Base-by-base conservation (phyloP, 2,797 vertebrate genomes). In the Dallia pectoralis region DNA sequence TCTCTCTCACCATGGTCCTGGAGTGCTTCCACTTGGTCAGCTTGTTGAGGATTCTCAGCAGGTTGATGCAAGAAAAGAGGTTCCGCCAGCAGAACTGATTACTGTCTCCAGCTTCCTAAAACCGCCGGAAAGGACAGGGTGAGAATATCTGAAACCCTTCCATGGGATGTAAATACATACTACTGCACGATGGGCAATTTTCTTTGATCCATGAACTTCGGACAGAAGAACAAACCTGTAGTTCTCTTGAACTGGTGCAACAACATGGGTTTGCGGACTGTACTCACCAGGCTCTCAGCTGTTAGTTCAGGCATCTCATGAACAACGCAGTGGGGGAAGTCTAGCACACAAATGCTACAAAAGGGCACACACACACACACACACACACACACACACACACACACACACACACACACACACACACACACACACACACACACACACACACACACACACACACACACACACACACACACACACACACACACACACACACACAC, bases 11-110 rank as follows among this genome's bases (percentile, higher is more conserved):
- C 97, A 99, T 99, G 0, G 97, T 99, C 87, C 97, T 94, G 0
- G 97, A 98, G 90, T 99, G 97, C 51, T 99, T 99, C 97, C 97
- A 99, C 83, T 99, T 99, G 84, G 97, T 98, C 82, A 99, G 91
- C 83, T 98, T 98, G 89, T 98, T 99, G 49, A 99, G 94, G 79
- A 96, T 93, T 86, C 97, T 92, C 78, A 99, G 90, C 70, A 99
- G 84, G 81, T 98, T 99, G 74, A 99, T 98, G 79, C 97, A 98
- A 59, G 97, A 98, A 85, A 98, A 98, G 61, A 99, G 86, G 82
- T 99, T 99, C 80, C 97, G 93, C 97, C 97, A 98, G 83, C 97
- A 99, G 89, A 99, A 99, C 78, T 98, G 97, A 87, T 93, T 95
- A 84, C 86, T 95, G 89, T 98, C 96, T 74, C 96, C 97, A 0